A percentile compares a stretch with the other conserved stretches of the same genome.
Evolutionary conservation across 1,140 invertebrate genomes (phyloP).

Genomic region (Muscidifurax raptorellus): DNA sequence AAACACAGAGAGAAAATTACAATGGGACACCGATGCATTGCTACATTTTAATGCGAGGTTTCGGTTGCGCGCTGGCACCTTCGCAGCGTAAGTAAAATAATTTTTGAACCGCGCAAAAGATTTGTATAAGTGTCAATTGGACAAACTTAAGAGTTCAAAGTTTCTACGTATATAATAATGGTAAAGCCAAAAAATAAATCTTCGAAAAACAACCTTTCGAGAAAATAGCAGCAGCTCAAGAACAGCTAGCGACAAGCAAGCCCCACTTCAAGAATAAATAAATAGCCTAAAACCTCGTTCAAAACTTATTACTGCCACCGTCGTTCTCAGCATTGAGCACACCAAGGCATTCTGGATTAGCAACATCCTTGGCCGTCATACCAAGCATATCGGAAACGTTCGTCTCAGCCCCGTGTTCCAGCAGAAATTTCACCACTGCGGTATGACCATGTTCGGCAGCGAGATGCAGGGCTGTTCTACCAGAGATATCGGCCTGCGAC

Average conservation of each 20-base stretch:
- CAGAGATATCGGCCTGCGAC: slow-evolving; percentile 77
- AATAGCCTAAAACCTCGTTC: too few relatives aligned
- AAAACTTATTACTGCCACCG: too few relatives aligned
- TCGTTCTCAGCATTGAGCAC: not conserved
- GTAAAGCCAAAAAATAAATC: too few relatives aligned
- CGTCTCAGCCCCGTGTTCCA: slow-evolving; percentile 69
- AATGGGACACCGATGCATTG: not conserved
- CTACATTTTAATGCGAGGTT: not conserved
- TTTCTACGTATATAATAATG: too few relatives aligned
- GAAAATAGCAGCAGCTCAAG: too few relatives aligned
- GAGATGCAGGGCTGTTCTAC: slow-evolving; percentile 79
- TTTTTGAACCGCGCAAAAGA: not conserved
- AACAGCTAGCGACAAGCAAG: too few relatives aligned
- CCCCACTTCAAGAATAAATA: too few relatives aligned
- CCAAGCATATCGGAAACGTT: slow-evolving; percentile 70
- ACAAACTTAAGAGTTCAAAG: not conserved
- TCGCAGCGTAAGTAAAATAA: not conserved
- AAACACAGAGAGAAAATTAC: not conserved
- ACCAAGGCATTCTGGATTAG: slow-evolving; percentile 61
- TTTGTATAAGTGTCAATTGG: not conserved
- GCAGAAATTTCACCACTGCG: slow-evolving; percentile 69
- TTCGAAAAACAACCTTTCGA: too few relatives aligned
- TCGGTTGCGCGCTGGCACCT: too few relatives aligned
- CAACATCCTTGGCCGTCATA: slow-evolving; percentile 75
- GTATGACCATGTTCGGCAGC: slow-evolving; percentile 74